Evolutionary conservation across 1,140 invertebrate genomes (phyloP).

Genomic region (Meloidogyne hapla): DNA sequence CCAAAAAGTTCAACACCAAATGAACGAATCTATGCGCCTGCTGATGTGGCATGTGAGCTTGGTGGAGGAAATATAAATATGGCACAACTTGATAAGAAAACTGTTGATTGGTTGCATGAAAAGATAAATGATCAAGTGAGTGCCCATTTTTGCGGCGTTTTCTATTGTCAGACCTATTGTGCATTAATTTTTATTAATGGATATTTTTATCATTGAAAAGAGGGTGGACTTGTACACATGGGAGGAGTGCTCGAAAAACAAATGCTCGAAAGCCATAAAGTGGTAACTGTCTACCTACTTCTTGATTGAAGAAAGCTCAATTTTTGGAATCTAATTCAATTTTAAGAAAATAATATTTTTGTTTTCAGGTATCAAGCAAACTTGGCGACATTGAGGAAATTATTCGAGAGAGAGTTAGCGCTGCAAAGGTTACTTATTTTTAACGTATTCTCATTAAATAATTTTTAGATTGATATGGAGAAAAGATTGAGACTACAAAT

Average conservation of each 20-base stretch:
- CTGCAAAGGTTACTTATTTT: conserved; percentile 30
- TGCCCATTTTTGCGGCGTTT: conserved; percentile 9
- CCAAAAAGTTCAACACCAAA: background rate
- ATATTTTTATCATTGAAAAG: conserved; percentile 22
- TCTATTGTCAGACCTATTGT: conserved; percentile 1
- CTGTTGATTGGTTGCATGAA: conserved; percentile 49
- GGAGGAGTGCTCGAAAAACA: conserved; percentile 20
- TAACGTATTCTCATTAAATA: background rate
- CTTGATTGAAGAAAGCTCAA: conserved; percentile 2
- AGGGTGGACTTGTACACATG: conserved; percentile 15
- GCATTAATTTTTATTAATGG: conserved; percentile 8
- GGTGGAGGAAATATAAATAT: conserved; percentile 19
- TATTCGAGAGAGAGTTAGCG: conserved; percentile 42
- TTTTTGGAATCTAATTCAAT: background rate
- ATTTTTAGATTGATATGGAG: conserved; percentile 41
- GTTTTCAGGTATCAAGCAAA: conserved; percentile 41
- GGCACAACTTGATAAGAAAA: conserved; percentile 36
- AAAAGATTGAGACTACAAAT: conserved; percentile 44
- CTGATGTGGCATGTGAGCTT: conserved; percentile 17
- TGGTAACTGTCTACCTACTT: background rate
- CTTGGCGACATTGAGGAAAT: conserved; percentile 46
- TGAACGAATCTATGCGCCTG: conserved; percentile 16
- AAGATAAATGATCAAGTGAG: conserved; percentile 51
- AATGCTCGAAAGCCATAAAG: conserved; percentile 28
- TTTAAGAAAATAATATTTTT: conserved; percentile 22